Evolutionary conservation across 2,888 invertebrate species (phyloP).

Genomic region (Kryphioiulus occultus): DNA sequence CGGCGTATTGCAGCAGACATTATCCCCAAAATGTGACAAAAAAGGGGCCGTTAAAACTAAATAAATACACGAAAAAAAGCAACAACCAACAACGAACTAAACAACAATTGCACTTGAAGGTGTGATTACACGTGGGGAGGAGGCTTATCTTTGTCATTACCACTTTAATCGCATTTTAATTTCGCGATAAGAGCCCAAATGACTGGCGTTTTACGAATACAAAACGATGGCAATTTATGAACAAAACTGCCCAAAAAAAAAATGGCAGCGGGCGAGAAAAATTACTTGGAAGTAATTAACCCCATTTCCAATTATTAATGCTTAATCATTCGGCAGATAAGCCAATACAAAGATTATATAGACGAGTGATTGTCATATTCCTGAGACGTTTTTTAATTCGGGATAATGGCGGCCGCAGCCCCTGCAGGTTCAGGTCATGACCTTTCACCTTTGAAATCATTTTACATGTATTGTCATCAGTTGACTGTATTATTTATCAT

Average conservation of each 20-base stretch:
- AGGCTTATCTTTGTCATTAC: slow-evolving; percentile 20
- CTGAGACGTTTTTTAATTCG: too few relatives aligned
- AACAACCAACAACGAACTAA: too few relatives aligned
- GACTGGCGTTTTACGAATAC: slow-evolving; percentile 31
- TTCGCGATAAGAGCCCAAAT: not conserved
- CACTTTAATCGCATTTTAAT: slow-evolving; percentile 22
- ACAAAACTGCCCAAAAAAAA: not conserved
- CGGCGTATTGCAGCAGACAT: not conserved
- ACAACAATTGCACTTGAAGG: slow-evolving; percentile 21
- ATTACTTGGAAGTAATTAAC: not conserved
- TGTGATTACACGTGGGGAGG: slow-evolving; percentile 31
- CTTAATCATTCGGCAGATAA: slow-evolving; percentile 8
- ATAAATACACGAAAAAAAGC: not conserved
- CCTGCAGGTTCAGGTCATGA: too few relatives aligned
- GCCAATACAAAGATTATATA: not conserved
- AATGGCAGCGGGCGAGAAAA: not conserved
- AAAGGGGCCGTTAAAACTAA: slow-evolving; percentile 2
- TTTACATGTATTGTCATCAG: too few relatives aligned
- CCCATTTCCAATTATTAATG: not conserved
- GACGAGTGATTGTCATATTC: too few relatives aligned
- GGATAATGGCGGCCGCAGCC: too few relatives aligned
- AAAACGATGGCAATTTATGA: not conserved
- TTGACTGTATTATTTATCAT: too few relatives aligned
- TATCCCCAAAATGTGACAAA: slow-evolving; percentile 24
- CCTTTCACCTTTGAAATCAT: too few relatives aligned